Evolutionary conservation across 1,140 invertebrate species (phyloP).

Genomic region (Brachionus plicatilis): DNA sequence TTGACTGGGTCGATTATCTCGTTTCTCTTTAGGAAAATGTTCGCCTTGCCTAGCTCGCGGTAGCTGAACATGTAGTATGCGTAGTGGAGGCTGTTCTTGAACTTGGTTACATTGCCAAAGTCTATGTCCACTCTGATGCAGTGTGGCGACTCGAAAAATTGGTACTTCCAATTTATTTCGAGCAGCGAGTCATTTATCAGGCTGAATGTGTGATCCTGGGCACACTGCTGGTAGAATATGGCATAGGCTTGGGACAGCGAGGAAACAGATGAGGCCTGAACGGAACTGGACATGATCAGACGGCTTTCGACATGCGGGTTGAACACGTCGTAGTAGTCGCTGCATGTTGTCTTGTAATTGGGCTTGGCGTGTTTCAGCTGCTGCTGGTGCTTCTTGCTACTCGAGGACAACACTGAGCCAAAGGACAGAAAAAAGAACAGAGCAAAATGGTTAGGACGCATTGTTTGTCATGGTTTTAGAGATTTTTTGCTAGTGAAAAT

Average conservation of each 20-base stretch:
- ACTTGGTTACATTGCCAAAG: background rate
- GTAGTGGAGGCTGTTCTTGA: background rate
- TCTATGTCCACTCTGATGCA: slow-evolving; percentile 19
- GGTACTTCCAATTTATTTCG: slow-evolving; percentile 32
- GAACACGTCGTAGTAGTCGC: background rate
- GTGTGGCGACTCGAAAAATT: slow-evolving; percentile 32
- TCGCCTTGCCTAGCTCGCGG: background rate
- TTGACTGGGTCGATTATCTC: background rate
- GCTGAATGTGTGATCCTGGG: background rate
- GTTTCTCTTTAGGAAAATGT: background rate
- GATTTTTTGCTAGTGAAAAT: background rate
- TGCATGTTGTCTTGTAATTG: background rate
- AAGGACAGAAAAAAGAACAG: background rate
- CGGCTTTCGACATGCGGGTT: background rate
- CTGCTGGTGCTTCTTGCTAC: background rate
- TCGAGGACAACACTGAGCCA: background rate
- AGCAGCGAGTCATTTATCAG: background rate
- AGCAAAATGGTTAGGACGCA: background rate
- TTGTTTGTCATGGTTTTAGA: background rate
- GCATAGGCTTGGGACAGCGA: background rate
- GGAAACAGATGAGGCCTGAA: background rate
- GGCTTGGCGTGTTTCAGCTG: background rate
- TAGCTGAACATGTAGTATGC: slow-evolving; percentile 16
- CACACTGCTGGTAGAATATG: background rate
- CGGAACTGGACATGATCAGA: background rate